Evolutionary conservation across 2,888 invertebrate genomes (phyloP).

Genomic region (Ferdinandea cuprea): DNA sequence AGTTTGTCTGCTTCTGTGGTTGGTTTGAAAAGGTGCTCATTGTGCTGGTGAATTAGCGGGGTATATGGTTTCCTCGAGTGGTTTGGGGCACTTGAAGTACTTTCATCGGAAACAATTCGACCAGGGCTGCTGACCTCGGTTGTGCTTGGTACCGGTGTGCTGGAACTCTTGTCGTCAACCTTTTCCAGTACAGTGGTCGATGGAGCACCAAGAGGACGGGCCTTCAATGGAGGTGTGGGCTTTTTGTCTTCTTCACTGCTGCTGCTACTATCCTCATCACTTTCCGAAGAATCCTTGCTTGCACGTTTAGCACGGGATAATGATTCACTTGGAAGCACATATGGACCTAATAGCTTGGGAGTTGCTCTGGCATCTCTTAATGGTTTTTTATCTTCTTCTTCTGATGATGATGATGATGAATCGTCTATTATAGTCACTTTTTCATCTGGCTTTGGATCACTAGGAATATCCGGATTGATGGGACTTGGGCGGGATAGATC

Average conservation of each 20-base stretch:
- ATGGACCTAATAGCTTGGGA: conserved; percentile 36
- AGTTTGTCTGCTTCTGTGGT: conserved; percentile 21
- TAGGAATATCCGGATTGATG: conserved; percentile 78
- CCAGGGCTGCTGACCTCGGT: conserved; percentile 1
- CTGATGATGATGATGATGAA: no score
- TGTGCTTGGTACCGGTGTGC: conserved; percentile 32
- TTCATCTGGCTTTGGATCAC: conserved; percentile 78
- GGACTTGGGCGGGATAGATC: conserved; percentile 77
- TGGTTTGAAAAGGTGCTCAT: conserved; percentile 53
- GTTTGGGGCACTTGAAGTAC: conserved; percentile 15
- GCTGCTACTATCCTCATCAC: conserved; percentile 53
- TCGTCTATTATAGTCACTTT: conserved; percentile 75
- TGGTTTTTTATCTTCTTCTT: conserved; percentile 64
- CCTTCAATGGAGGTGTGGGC: conserved; percentile 13
- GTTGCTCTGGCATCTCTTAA: not conserved
- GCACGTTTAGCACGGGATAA: conserved; percentile 31
- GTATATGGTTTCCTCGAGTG: conserved; percentile 36
- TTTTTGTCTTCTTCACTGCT: conserved; percentile 41
- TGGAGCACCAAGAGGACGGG: not conserved
- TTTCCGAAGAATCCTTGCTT: conserved; percentile 37
- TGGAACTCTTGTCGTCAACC: conserved; percentile 4
- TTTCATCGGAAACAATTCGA: not conserved
- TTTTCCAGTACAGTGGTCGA: not conserved
- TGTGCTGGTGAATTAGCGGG: conserved; percentile 39
- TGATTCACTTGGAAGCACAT: not conserved